Conservation (phyloP, 2,113 vertebrate species). For the Mus spicilegus region DNA sequence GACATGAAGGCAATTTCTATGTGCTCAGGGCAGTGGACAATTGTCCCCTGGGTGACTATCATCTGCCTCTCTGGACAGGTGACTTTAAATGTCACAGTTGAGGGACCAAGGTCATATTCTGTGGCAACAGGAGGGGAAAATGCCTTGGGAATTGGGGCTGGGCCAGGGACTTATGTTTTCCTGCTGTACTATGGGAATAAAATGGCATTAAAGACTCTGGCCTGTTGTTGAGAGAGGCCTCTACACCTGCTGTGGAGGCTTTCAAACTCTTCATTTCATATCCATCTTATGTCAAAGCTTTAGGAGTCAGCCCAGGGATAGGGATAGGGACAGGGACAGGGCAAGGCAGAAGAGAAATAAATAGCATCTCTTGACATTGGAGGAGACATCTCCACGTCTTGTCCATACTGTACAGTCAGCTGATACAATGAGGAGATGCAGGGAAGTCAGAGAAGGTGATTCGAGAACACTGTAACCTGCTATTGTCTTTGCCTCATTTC, state of each 20-base stretch:
- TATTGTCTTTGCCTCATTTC: fast-evolving
- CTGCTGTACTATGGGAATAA: not conserved
- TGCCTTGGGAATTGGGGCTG: fast-evolving
- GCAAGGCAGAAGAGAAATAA: too few species aligned
- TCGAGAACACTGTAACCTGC: not conserved
- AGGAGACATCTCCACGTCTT: too few species aligned
- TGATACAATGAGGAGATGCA: not conserved
- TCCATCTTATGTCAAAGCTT: not conserved
- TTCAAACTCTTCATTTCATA: not conserved
- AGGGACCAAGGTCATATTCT: not conserved
- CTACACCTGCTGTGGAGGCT: not conserved
- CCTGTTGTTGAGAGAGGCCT: not conserved
- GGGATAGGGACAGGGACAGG: fast-evolving
- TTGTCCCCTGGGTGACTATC: not conserved
- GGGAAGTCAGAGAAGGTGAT: fast-evolving
- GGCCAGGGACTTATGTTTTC: too few species aligned
- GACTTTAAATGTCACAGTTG: not conserved
- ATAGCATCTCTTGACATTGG: too few species aligned
- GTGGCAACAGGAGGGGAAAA: not conserved
- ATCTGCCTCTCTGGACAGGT: not conserved
- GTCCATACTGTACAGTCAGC: not conserved
- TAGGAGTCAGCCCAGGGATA: too few species aligned
- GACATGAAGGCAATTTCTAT: not conserved
- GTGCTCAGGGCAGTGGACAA: not conserved
- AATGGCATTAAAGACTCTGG: not conserved